phyloP scores from a whole-genome alignment of 1,140 invertebrate genomes.

The Sarcophaga bullata region DNA sequence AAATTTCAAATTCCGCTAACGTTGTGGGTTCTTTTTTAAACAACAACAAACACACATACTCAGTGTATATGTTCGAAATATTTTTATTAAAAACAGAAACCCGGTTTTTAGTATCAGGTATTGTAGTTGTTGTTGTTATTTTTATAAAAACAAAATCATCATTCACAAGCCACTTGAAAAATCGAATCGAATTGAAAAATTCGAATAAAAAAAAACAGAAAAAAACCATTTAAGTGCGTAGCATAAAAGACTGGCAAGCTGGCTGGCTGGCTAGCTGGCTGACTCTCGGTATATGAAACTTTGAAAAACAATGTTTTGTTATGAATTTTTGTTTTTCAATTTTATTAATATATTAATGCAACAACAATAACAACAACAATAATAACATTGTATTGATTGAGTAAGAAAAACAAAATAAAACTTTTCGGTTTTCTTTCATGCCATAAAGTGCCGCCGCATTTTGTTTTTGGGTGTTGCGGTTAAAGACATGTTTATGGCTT shows the following conservation, averaged over 20 bases:
- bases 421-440: background rate
- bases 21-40: conserved; percentile 24
- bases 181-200: too few relatives aligned
- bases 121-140: background rate
- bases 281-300: too few relatives aligned
- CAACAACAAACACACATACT: background rate
- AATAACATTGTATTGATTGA: background rate
- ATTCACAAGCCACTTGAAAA: background rate
- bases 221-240: too few relatives aligned
- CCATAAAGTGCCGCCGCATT: background rate
- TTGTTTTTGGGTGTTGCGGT: conserved; percentile 3
- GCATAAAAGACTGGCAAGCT: too few relatives aligned
- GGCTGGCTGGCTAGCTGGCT: too few relatives aligned
- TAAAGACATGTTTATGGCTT: conserved; percentile 8
- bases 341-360: too few relatives aligned
- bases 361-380: too few relatives aligned
- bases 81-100: background rate
- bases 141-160: background rate
- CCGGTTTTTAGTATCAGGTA: background rate
- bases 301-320: too few relatives aligned
- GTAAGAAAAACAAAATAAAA: background rate
- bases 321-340: too few relatives aligned
- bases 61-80: background rate
- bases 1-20: conserved; percentile 34
- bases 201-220: too few relatives aligned